Evolutionary conservation across 2,113 vertebrate genomes (phyloP), one percentile per base, ranked within the genome.

Genomic region (Xenopus laevis): DNA sequence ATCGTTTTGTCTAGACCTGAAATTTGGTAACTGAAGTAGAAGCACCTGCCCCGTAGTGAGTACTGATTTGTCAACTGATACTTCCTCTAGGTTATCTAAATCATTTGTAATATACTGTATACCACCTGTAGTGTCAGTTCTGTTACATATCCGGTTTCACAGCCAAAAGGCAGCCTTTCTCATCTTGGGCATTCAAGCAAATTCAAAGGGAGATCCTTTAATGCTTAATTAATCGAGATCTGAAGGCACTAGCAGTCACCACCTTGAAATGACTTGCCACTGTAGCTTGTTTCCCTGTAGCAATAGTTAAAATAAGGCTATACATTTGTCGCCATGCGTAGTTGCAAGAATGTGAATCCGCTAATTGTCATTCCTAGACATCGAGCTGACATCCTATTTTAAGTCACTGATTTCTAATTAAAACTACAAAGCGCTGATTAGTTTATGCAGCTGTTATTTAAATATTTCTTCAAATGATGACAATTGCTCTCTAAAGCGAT

Each of bases 51-150:
- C 53, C 16, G 13, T 55, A 17, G 15, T 55, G 53, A 16, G 53
- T n/a, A n/a, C 53, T 55, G 53, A 55, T 55, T n/a, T 55, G 53
- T n/a, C 53, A 55, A 13, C 53, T n/a, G 53, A 55, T 55, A 55
- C 53, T 55, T 55, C 53, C 53, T 55, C 53, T 55, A n/a, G 53
- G 53, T 55, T n/a, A 55, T 55, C 53, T 55, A 55, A 55, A 55
- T 55, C 13, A 55, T n/a, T 55, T 55, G 53, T n/a, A 16, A 55
- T 55, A 55, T 55, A 55, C 53, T 55, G 53, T 55, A 55, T 55
- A 55, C 53, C 53, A 55, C 53, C 53, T 55, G 15, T 55, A 55
- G 53, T 55, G 53, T n/a, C 17, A 55, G 53, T 55, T 55, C 53
- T 55, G 53, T n/a, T 55, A 55, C 53, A 55, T 55, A 55, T 55